phyloP scores from a whole-genome alignment of 92 coral and sea anemone genomes.

The Muricea muricata region DNA sequence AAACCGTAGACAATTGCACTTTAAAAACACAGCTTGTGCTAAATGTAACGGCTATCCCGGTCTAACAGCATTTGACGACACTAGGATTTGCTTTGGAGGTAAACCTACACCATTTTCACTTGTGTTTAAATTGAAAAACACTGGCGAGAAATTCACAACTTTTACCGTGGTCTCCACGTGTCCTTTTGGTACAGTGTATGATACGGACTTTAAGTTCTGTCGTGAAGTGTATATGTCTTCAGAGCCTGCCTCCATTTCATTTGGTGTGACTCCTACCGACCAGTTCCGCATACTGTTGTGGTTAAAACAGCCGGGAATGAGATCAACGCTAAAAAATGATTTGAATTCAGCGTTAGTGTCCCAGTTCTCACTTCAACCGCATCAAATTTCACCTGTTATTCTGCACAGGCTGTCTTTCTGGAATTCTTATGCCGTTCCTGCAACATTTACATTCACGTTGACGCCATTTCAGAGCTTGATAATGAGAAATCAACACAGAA shows the following conservation, averaged over 20 bases:
- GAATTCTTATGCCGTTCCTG: neutral
- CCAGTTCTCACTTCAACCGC: neutral
- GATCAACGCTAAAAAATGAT: neutral
- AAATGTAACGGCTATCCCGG: neutral
- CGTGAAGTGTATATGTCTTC: neutral
- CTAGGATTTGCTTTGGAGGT: no score
- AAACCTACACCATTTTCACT: neutral
- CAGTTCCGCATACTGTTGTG: neutral
- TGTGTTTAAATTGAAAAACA: neutral
- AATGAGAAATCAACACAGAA: neutral
- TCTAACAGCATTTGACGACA: no score
- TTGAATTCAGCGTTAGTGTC: neutral
- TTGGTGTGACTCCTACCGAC: neutral
- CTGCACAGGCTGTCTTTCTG: neutral
- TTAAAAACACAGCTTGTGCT: neutral
- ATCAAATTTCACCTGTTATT: neutral
- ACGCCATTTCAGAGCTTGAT: neutral
- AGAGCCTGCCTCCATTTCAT: no score
- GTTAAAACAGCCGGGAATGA: neutral
- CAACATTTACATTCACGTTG: slow-evolving; percentile 1
- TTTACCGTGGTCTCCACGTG: neutral
- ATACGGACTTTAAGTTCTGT: neutral
- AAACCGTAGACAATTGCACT: neutral
- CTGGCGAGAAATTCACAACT: neutral
- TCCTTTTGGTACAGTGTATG: neutral